phyloP scores from a whole-genome alignment of 2,888 invertebrate species.

The Cabera pusaria region DNA sequence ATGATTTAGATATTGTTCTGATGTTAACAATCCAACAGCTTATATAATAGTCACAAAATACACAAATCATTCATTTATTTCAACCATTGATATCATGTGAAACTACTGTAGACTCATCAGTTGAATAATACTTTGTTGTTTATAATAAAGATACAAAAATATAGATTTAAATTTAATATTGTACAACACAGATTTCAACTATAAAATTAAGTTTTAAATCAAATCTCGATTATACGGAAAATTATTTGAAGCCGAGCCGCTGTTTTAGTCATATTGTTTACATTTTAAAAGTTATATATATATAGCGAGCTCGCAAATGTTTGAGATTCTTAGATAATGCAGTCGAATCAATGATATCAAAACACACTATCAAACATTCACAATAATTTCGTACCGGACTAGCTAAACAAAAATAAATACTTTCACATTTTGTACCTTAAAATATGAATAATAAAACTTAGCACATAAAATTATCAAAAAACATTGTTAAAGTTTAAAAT shows the following conservation, averaged over 20 bases:
- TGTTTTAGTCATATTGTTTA: too few species aligned
- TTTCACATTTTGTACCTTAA: conserved; percentile 68
- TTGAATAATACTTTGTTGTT: conserved; percentile 62
- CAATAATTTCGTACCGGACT: conserved; percentile 55
- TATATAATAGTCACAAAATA: conserved; percentile 8
- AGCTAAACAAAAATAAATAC: conserved; percentile 67
- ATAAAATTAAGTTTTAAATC: conserved; percentile 63
- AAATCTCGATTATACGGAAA: conserved; percentile 35
- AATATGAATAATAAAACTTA: conserved; percentile 56
- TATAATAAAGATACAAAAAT: conserved; percentile 79
- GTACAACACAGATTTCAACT: conserved; percentile 72
- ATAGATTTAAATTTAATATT: conserved; percentile 74
- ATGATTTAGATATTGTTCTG: too few species aligned
- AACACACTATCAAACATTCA: conserved; percentile 26
- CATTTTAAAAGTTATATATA: too few species aligned
- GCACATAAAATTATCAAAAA: conserved; percentile 57
- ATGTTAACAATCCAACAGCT: conserved; percentile 18
- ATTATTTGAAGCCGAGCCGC: conserved; percentile 28
- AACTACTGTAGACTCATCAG: conserved; percentile 53
- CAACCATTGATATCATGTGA: conserved; percentile 47
- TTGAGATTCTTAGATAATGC: conserved; percentile 58
- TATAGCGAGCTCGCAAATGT: conserved; percentile 40
- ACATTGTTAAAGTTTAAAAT: conserved; percentile 39
- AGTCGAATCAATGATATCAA: conserved; percentile 25
- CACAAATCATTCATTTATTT: conserved; percentile 26